These are phyloP conservation scores for Charadrius vociferus DNA, from an alignment of 2,113 vertebrate genomes.

Conservation along the genomic window DNA sequence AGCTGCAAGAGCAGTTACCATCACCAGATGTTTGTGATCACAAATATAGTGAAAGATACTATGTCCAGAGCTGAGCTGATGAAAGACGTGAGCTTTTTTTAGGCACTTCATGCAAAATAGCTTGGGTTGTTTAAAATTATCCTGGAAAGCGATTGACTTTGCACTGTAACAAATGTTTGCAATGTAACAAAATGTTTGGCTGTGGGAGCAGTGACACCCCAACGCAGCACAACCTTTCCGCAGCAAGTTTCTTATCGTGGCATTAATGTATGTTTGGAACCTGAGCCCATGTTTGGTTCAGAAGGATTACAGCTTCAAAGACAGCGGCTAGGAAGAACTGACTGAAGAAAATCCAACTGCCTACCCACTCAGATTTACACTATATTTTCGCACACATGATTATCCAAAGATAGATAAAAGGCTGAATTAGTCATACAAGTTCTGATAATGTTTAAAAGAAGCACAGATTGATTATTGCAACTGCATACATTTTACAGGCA, in stretches of 20 bases:
- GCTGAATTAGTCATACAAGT: constrained; percentile 35
- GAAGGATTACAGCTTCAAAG: constrained; percentile 56
- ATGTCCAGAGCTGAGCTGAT: background rate
- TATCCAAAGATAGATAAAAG: constrained; percentile 43
- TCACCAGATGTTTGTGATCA: background rate
- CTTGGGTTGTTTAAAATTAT: background rate
- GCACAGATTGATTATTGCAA: background rate
- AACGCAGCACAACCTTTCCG: background rate
- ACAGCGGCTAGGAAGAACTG: constrained; percentile 20
- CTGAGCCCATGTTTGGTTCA: background rate
- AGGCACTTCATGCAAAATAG: background rate
- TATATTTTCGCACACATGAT: too few relatives aligned
- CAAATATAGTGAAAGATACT: background rate
- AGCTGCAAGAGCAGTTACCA: background rate
- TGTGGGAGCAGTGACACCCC: background rate
- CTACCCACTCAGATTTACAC: constrained; percentile 36
- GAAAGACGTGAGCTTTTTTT: background rate
- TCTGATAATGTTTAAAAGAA: constrained; percentile 13
- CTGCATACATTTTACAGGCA: background rate
- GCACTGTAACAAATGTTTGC: background rate
- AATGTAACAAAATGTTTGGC: background rate
- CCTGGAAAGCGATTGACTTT: background rate
- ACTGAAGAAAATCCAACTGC: constrained; percentile 58
- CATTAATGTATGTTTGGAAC: background rate
- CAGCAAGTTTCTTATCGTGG: background rate